Evolutionary conservation across 2,797 vertebrate genomes (phyloP), one percentile per base, ranked within the genome.

Genomic region (Typhlichthys eigenmanni): DNA sequence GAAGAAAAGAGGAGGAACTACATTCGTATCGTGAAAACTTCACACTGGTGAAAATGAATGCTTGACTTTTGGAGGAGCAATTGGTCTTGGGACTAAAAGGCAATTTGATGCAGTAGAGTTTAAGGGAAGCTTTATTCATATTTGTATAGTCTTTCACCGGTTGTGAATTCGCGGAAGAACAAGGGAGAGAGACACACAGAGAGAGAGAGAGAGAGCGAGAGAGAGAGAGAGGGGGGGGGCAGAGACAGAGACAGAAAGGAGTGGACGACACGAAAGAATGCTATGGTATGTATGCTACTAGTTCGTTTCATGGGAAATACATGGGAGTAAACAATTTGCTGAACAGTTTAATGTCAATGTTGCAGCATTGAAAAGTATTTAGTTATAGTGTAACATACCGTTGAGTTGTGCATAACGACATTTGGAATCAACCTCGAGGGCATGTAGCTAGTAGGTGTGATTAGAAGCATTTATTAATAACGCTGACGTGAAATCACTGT

Each of bases 231-330:
- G 16, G 16, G 16, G 16, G 16, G 58, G 3, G 24, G 24, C 24
- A 24, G 24, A 24, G 24, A 24, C 19, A 69, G 3, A 32, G 32
- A 56, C 12, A 85, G 77, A 80, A 81, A 88, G 83, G 81, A 88
- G 84, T 66, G 86, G 84, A 86, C 82, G 57, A 68, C 70, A 64
- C 60, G 58, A 71, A 86, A 86, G 86, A 91, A 88, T 89, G 88
- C 89, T 85, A 84, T 88, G 93, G 93, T 94, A 94, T 74, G 93
- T 91, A 29, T 29, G 24, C 24, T 29, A 75, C 49, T 73, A 66
- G 65, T 62, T 48, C 54, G 72, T 78, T 68, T 47, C 55, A 34
- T 3, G 53, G 3, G 60, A 45, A 32, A 53, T 47, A 34, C 55
- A 52, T 13, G 50, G 34, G 55, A 71, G 55, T 19, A 52, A 57